Base-by-base conservation (phyloP, 2,797 vertebrate species). In the Brachymystax lenok region DNA sequence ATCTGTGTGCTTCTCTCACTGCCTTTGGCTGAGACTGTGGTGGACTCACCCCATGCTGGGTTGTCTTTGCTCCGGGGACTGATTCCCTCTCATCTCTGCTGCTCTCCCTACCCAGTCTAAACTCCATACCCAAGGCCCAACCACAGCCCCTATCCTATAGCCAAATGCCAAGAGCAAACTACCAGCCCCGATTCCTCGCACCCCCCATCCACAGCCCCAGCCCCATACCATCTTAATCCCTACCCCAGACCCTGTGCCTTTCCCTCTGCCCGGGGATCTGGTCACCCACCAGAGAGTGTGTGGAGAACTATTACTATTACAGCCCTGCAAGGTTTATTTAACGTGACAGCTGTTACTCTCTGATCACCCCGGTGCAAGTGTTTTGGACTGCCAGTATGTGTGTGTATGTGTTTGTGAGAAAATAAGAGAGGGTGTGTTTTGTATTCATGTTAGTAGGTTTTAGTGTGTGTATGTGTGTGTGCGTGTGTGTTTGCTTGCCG, bases 21-120 rank as follows among this genome's bases (percentile, higher is more conserved):
- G 28, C 72, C 87, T 86, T 89, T 90, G 88, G 87, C 86, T 51
- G 13, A 73, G 68, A 79, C 80, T 86, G 81, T 76, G 81, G 76
- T 80, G 83, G 83, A 88, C 74, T 51, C 16, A 40, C 64, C 61
- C 84, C 85, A 83, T 82, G 82, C 86, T 84, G 87, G 75, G 83
- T n/a, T 8, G 70, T 79, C 76, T 84, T 40, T 77, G 63, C 40
- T 77, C 80, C 78, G 87, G 86, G 50, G 33, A 85, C 75, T 86
- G 81, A 90, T 82, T 75, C 76, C 87, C 75, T 46, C 40, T 83
- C 68, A 75, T 79, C 79, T 82, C 84, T 71, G 78, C 84, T 87
- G 78, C 85, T 80, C 87, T 88, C 80, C 19, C 19, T 46, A 51
- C n/a, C 46, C 54, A 33, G 5, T 33, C 52, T 21, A 27, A 24